Evolutionary conservation across 2,888 invertebrate genomes (phyloP), one percentile per base, ranked within the genome.

Genomic region (Rhogogaster chlorosoma): DNA sequence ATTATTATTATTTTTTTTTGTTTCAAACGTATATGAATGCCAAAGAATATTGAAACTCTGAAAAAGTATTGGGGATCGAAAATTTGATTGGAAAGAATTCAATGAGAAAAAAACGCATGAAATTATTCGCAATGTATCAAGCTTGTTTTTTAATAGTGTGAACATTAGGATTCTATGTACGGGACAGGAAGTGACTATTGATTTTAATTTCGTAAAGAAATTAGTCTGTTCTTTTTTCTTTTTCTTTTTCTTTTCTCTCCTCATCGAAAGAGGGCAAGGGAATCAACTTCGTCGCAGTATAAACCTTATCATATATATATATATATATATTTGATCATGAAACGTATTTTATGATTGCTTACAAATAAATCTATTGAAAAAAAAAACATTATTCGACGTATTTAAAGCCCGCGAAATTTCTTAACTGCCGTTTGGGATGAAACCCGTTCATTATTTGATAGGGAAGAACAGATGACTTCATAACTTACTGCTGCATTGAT

Each of bases 291-390:
- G 67, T 83, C 83, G 83, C 83, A 83, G 83, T 83, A 70, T 36
- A 67, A 73, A 49, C 26, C 38, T 87, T 91, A 91, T 91, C 88
- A 91, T 91, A 91, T 22, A 89, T 88, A 90, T 91, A 29, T 49
- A 45, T 26, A 45, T 26, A 77, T 83, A 83, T 83, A 38, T 42
- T 67, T 67, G 67, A 83, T 83, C 64, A 83, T 83, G 45, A 67
- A 64, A 67, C 64, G 32, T 83, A 80, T 64, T 61, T 61, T 61
- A 61, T 80, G 80, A 80, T 70, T 83, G 83, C 67, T 83, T 83
- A 67, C 49, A 83, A 83, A 67, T 83, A 83, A 83, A 83, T 83
- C 67, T 83, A 83, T 67, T 83, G 64, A 83, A 64, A 67, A 83
- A 80, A 36, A 82, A 15, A 42, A 67, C 18, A 29, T 9, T 22